Percentiles rank a stretch among this genome's conserved stretches.
These are phyloP conservation scores for Pangasius djambal DNA, from an alignment of 2,797 vertebrate genomes.

Conservation along the genomic window DNA sequence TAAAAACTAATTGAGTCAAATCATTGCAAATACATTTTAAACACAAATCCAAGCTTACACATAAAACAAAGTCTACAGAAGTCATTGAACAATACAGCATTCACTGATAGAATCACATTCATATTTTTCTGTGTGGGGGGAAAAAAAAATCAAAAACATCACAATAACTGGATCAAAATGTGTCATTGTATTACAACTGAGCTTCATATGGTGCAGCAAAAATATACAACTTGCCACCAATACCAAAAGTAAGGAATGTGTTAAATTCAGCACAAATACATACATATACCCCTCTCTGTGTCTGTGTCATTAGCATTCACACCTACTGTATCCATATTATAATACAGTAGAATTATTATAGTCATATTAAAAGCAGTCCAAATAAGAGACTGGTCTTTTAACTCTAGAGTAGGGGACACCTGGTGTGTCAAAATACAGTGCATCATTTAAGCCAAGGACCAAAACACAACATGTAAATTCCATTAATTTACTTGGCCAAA, in stretches of 20 bases:
- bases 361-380: neutral
- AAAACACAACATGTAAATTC: neutral
- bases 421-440: neutral
- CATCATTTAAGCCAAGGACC: neutral
- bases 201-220: constrained; percentile 30
- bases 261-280: constrained; percentile 29
- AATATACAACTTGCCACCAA: constrained; percentile 48
- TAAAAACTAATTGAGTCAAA: constrained; percentile 4
- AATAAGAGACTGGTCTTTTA: neutral
- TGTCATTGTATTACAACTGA: constrained; percentile 23
- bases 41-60: constrained; percentile 34
- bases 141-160: constrained; percentile 18
- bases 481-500: neutral
- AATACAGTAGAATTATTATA: neutral
- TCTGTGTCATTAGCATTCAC: neutral
- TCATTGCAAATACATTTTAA: constrained; percentile 4
- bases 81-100: constrained; percentile 39
- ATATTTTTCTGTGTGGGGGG: neutral
- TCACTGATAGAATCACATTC: constrained; percentile 52
- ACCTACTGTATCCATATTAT: constrained; percentile 7
- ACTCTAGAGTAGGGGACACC: neutral
- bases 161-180: constrained; percentile 13
- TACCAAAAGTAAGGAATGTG: constrained; percentile 30
- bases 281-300: neutral
- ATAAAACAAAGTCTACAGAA: constrained; percentile 21